Percentiles rank a stretch among this genome's conserved stretches.
Evolutionary conservation across 2,888 invertebrate species (phyloP).

Genomic region (Onchidella celtica): DNA sequence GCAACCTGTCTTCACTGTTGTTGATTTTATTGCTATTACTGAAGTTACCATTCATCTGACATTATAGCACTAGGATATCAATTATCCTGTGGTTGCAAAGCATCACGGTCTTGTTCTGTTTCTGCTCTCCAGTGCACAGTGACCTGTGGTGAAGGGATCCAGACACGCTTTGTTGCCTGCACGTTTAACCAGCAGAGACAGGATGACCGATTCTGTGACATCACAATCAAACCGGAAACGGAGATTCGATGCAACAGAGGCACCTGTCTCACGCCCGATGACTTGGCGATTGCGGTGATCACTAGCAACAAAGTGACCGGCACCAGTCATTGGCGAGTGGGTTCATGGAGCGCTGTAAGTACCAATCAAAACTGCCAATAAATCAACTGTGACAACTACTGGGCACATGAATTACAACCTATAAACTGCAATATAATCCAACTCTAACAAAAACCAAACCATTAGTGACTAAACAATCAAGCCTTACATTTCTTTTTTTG

Average conservation of each 20-base stretch:
- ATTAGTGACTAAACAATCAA: no score
- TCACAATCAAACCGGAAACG: slow-evolving; percentile 59
- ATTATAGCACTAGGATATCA: no score
- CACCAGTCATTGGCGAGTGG: slow-evolving; percentile 79
- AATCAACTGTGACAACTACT: no score
- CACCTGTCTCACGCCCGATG: slow-evolving; percentile 61
- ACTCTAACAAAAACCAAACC: no score
- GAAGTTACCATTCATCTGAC: no score
- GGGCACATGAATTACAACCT: no score
- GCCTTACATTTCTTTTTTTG: no score
- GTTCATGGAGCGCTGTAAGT: slow-evolving; percentile 81
- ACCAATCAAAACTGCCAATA: neutral
- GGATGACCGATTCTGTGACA: slow-evolving; percentile 58
- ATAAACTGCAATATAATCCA: no score
- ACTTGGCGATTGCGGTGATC: slow-evolving; percentile 65
- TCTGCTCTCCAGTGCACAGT: slow-evolving; percentile 83
- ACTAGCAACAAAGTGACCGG: slow-evolving; percentile 68
- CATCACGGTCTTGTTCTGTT: neutral
- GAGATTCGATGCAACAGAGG: slow-evolving; percentile 68
- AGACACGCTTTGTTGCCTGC: slow-evolving; percentile 85
- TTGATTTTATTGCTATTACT: no score
- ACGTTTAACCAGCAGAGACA: slow-evolving; percentile 74
- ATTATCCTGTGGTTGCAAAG: no score
- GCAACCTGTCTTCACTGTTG: no score
- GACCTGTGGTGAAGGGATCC: slow-evolving; percentile 85